phyloP scores from a whole-genome alignment of 2,888 invertebrate species.

The Leptarthrus brevirostris region DNA sequence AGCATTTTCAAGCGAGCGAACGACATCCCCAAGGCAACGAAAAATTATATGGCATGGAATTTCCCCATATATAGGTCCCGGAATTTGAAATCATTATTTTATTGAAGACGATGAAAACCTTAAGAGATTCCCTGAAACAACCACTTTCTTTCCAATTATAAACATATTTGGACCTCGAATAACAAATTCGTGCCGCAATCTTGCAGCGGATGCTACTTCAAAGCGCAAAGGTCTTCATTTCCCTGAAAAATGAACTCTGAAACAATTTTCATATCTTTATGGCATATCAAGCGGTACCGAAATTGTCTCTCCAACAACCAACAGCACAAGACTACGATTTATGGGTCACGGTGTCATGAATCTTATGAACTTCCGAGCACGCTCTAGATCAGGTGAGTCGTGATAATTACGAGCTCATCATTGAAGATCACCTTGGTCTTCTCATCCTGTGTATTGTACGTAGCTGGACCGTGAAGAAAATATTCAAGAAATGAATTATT shows the following conservation, averaged over 20 bases:
- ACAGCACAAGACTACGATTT: background rate
- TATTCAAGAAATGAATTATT: background rate
- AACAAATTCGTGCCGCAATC: background rate
- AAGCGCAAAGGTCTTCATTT: background rate
- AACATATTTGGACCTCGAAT: background rate
- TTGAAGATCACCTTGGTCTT: background rate
- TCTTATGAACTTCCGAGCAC: conserved; percentile 6
- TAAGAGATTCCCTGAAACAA: no score
- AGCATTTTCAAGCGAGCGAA: no score
- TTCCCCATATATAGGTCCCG: no score
- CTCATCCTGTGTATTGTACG: no score
- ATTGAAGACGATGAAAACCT: no score
- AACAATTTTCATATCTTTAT: background rate
- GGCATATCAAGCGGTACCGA: conserved; percentile 3
- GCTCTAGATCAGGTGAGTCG: conserved; percentile 21
- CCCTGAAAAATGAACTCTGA: background rate
- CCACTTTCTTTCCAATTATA: background rate
- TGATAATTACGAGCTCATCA: conserved; percentile 30
- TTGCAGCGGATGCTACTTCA: background rate
- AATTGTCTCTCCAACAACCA: background rate
- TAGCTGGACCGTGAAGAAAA: background rate
- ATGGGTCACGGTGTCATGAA: conserved; percentile 26
- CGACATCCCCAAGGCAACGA: no score
- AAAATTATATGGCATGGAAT: no score
- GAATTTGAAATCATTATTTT: no score